Percentiles rank a stretch among this genome's conserved stretches.
These are phyloP conservation scores for Limnephilus auricula DNA, from an alignment of 2,888 invertebrate genomes.

Conservation along the genomic window DNA sequence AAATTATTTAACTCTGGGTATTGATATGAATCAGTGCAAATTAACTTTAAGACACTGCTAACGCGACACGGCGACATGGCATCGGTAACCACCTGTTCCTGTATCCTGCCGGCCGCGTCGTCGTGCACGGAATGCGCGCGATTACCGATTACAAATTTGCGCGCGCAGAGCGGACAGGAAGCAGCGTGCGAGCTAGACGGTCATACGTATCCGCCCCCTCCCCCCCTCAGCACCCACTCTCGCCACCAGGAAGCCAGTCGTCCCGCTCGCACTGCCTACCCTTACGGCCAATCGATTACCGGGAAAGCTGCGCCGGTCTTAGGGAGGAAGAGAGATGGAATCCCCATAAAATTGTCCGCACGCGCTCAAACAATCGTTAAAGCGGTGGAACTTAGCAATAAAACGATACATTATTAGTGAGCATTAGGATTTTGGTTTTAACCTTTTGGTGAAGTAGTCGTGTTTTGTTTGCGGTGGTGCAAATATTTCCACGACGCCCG, in stretches of 20 bases:
- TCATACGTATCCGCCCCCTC: constrained; percentile 50
- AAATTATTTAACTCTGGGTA: no score
- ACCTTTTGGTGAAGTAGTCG: not conserved
- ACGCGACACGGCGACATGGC: not conserved
- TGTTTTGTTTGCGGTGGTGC: not conserved
- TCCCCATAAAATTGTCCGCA: constrained; percentile 15
- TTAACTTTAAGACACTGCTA: not conserved
- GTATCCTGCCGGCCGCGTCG: constrained; percentile 53
- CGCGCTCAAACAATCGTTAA: not conserved
- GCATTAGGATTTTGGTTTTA: not conserved
- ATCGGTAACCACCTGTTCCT: constrained; percentile 66
- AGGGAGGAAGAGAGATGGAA: constrained; percentile 50
- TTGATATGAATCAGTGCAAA: no score
- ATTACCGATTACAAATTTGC: constrained; percentile 45
- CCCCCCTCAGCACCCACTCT: not conserved
- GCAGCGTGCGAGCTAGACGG: constrained; percentile 43
- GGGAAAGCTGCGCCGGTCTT: constrained; percentile 56
- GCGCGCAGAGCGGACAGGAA: constrained; percentile 55
- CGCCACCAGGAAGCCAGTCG: not conserved
- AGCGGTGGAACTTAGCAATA: not conserved
- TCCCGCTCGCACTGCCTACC: constrained; percentile 48
- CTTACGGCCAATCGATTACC: constrained; percentile 65
- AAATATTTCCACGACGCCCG: constrained; percentile 16
- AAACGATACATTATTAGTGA: not conserved
- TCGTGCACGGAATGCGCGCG: constrained; percentile 43